A percentile compares a stretch with the other conserved stretches of the same genome.
These are phyloP conservation scores for Acropora yongei DNA, from an alignment of 64 coral and sea anemone species.

Conservation along the genomic window DNA sequence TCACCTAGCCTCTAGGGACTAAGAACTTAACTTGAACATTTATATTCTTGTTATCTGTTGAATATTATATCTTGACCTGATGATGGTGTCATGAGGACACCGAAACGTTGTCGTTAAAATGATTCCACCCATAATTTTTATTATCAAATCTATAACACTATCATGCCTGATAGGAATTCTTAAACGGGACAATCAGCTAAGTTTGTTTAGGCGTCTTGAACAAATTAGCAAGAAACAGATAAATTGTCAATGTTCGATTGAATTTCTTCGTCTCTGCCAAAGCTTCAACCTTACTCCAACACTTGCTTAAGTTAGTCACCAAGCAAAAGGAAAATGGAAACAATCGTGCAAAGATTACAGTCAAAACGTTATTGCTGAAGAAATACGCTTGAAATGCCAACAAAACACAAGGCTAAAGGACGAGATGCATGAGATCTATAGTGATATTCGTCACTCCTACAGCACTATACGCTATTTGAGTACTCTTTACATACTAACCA, in stretches of 20 bases:
- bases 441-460: not conserved
- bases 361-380: not conserved
- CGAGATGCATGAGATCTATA: not conserved
- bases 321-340: not conserved
- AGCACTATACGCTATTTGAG: not conserved
- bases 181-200: no score
- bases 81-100: no score
- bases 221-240: no score
- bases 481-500: not conserved
- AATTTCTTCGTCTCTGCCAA: not conserved
- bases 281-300: not conserved
- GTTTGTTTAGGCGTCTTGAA: no score
- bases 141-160: no score
- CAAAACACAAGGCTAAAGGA: not conserved
- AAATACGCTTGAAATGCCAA: not conserved
- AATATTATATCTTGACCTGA: no score
- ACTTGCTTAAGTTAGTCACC: not conserved
- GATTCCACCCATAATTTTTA: no score
- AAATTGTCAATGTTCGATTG: not conserved
- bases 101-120: no score
- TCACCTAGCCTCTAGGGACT: no score
- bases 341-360: not conserved
- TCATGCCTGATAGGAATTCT: no score
- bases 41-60: no score
- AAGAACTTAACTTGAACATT: no score